Evolutionary conservation across 2,888 invertebrate species (phyloP), one percentile per base, ranked within the genome.

Genomic region (Rotaria magnacalcarata): DNA sequence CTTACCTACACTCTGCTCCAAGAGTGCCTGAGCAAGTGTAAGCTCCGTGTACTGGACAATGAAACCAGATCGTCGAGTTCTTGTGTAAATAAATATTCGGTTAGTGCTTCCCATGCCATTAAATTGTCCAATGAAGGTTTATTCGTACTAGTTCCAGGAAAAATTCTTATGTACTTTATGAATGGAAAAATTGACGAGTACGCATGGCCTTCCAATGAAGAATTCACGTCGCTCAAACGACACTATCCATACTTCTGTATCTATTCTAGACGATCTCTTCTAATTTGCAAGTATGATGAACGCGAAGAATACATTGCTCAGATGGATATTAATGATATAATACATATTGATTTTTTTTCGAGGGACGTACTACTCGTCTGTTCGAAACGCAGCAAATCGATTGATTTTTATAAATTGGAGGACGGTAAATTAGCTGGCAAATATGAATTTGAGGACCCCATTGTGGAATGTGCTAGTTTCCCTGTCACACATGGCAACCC

Each of bases 401-500:
- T 67, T 34, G 67, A 67, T 27, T 0, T 67, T 8, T 67, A 34
- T 19, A 2, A 2, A 2, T 0, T 34, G 0, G 21, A 34, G 14
- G 14, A 4, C 6, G 11, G 11, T 0, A 67, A 27, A 67, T 34
- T 67, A 34, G 7, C 34, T 67, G 14, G 6, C 1, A 27, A 14
- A 34, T 14, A 34, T 67, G 2, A 8, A 67, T 67, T 67, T 34
- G 67, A 67, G 0, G 67, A 4, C 0, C 34, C 34, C 4, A 67
- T 67, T 14, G 0, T 67, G 2, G 67, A 67, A 67, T 67, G 67
- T 34, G 0, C 67, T 4, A 34, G 34, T 6, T 2, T 34, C 14
- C 4, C 1, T 3, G 3, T 16, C 4, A 11, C 7, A 11, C 4
- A 4, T 14, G 11, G 4, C 1, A 0, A 11, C 0, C 14, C 14